A percentile compares a stretch with the other conserved stretches of the same genome.
phyloP scores from a whole-genome alignment of 2,888 invertebrate genomes.

The Orchestes rusci region DNA sequence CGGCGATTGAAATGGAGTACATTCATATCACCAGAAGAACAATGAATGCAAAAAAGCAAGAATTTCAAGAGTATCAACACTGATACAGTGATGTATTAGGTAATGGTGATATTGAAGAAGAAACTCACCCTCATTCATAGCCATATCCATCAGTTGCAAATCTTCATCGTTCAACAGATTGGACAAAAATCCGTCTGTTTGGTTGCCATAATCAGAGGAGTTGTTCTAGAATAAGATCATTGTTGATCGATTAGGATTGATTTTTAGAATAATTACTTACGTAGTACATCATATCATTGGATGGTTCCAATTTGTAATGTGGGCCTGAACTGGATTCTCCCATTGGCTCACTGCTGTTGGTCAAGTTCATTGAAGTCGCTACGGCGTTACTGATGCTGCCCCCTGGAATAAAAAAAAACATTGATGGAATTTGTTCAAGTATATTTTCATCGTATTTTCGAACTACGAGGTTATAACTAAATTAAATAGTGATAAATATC shows the following conservation, averaged over 20 bases:
- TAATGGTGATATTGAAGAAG: too few relatives aligned
- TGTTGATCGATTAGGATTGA: neutral
- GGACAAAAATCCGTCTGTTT: slow-evolving; percentile 80
- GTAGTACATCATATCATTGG: slow-evolving; percentile 74
- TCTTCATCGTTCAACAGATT: slow-evolving; percentile 85
- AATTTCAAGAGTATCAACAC: too few relatives aligned
- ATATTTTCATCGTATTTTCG: too few relatives aligned
- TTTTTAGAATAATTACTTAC: slow-evolving; percentile 43
- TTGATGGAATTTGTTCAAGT: neutral
- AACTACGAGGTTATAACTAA: too few relatives aligned
- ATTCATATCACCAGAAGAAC: too few relatives aligned
- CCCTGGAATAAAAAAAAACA: slow-evolving; percentile 35
- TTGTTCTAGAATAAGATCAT: slow-evolving; percentile 45
- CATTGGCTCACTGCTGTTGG: slow-evolving; percentile 66
- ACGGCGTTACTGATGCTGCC: slow-evolving; percentile 65
- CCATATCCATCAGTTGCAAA: slow-evolving; percentile 87
- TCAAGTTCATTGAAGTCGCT: slow-evolving; percentile 70
- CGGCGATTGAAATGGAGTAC: too few relatives aligned
- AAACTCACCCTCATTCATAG: slow-evolving; percentile 85
- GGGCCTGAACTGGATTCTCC: slow-evolving; percentile 49
- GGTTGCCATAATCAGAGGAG: slow-evolving; percentile 52
- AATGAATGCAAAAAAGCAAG: too few relatives aligned
- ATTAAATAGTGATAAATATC: too few relatives aligned
- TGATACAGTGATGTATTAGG: too few relatives aligned
- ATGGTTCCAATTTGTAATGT: slow-evolving; percentile 62